These are phyloP conservation scores for Margarornis squamiger DNA, from an alignment of 2,797 vertebrate species.

Conservation along the genomic window DNA sequence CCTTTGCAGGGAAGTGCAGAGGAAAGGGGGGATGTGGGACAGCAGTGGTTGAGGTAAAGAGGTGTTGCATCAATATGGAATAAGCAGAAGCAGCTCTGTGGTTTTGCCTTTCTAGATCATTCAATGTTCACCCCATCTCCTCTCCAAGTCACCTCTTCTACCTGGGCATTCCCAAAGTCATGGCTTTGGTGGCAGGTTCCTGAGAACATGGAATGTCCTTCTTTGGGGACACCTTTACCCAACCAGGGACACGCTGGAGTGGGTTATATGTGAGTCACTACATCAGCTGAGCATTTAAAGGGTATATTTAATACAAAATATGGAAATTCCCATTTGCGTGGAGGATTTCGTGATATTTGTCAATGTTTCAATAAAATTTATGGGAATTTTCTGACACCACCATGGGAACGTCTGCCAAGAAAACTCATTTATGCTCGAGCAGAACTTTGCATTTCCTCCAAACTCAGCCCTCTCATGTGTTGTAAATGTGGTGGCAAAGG, in stretches of 20 bases:
- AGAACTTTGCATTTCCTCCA: not conserved
- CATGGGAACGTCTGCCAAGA: not conserved
- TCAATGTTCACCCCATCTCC: not conserved
- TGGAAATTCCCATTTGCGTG: not conserved
- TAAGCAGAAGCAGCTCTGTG: not conserved
- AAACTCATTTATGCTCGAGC: not conserved
- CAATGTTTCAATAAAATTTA: not conserved
- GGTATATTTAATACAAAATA: not conserved
- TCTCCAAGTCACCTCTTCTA: not conserved
- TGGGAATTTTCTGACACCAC: not conserved
- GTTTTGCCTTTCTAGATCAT: not conserved
- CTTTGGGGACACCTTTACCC: not conserved
- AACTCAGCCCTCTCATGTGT: not conserved
- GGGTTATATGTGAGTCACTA: not conserved
- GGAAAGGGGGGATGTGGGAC: not conserved
- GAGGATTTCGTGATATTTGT: not conserved
- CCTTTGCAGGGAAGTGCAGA: not conserved
- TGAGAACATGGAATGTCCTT: not conserved
- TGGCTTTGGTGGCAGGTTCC: not conserved
- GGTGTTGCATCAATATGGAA: not conserved
- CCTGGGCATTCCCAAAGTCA: not conserved
- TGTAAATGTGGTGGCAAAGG: not conserved
- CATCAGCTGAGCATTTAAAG: not conserved
- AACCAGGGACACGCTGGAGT: fast-evolving
- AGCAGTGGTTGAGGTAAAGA: not conserved